Base-by-base conservation (phyloP, 2,113 vertebrate species). In the Xenus cinereus region DNA sequence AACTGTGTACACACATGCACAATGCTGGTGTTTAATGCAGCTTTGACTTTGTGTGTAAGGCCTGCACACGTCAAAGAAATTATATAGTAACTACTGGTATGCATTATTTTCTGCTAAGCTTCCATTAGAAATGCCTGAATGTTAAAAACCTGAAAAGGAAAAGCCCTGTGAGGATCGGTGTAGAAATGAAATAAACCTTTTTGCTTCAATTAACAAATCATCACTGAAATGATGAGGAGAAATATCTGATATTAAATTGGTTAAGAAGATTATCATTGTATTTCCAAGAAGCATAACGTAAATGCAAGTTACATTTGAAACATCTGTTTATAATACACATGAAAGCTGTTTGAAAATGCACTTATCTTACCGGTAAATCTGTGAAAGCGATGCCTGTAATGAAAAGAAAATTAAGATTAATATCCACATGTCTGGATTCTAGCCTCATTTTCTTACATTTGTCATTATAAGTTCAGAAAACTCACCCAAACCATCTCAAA, bases 361-460 rank as follows among this genome's bases (percentile, higher is more conserved):
- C 76, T 94, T 66, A n/a, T 97, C 98, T 98, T 98, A 98, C 98
- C 98, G 98, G 98, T 96, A 98, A 92, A 83, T 98, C 98, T 51
- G 98, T 98, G 96, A 98, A 98, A 96, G 98, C 98, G 75, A 98
- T 98, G 97, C 98, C 98, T 98, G 95, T 15, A 96, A 97, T 32
- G 21, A 96, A 95, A 51, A 97, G 62, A 97, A 89, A 97, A 96
- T 97, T 79, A 96, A 87, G 90, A 93, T 71, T 84, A 93, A 71
- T 95, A 95, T 95, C 59, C 43, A 8, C 8, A 22, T 19, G 39
- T 35, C 60, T 78, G 43, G 32, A 69, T 46, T 86, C 51, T 35
- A 73, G 41, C 6, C 37, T 90, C 5, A 16, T 51, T 91, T 89
- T 74, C 76, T 63, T 39, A 73, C 39, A 22, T 30, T 7, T 46